Conservation (phyloP, 2,888 invertebrate species). For the Hyalella azteca region DNA sequence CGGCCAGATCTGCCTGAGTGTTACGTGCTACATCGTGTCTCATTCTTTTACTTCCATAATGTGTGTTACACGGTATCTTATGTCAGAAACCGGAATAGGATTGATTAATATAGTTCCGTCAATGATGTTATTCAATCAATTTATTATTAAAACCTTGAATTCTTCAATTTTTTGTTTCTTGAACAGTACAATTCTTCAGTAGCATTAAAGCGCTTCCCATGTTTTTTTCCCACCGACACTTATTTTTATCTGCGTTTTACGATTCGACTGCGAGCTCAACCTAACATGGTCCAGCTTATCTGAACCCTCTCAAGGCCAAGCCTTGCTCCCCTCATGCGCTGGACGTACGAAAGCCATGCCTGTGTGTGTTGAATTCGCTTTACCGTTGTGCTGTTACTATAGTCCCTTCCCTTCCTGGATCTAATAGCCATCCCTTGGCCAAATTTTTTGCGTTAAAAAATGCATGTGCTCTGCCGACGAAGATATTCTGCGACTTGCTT, state of each 20-base stretch:
- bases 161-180: too few relatives aligned
- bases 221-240: too few relatives aligned
- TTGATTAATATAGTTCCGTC: too few relatives aligned
- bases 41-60: neutral
- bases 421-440: neutral
- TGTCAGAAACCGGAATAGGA: too few relatives aligned
- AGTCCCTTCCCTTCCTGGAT: neutral
- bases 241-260: conserved; percentile 14
- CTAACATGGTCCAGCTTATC: conserved; percentile 17
- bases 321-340: neutral
- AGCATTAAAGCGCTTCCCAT: too few relatives aligned
- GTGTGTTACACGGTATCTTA: too few relatives aligned
- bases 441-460: neutral
- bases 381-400: neutral
- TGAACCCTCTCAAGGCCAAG: neutral
- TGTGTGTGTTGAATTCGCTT: neutral
- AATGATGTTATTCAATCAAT: too few relatives aligned
- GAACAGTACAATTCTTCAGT: too few relatives aligned
- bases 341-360: neutral
- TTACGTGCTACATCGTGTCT: neutral
- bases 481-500: conserved; percentile 7
- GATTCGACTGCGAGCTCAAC: neutral
- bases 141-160: too few relatives aligned
- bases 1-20: neutral
- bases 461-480: neutral